Evolutionary conservation across 1,140 invertebrate species (phyloP).

Genomic region (Cydia amplana): DNA sequence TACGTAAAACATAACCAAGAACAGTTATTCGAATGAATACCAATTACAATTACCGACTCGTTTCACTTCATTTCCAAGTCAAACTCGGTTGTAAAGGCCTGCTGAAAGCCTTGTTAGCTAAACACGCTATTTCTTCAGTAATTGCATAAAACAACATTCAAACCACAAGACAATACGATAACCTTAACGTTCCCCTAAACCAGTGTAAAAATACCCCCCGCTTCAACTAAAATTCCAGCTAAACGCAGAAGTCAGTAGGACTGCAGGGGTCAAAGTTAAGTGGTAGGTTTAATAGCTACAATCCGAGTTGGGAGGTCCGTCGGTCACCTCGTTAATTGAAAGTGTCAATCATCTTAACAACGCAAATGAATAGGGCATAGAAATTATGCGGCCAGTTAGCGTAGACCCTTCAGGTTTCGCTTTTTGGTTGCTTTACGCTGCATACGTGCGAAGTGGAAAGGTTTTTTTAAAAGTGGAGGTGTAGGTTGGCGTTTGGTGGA

Average conservation of each 20-base stretch:
- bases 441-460: background rate
- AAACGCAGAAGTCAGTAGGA: background rate
- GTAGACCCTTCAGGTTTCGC: constrained; percentile 48
- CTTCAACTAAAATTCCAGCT: constrained; percentile 9
- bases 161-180: constrained; percentile 62
- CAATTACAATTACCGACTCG: constrained; percentile 2
- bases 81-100: constrained; percentile 36
- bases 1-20: constrained; percentile 6
- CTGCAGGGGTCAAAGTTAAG: constrained; percentile 44
- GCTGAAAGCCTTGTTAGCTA: constrained; percentile 72
- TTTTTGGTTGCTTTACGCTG: constrained; percentile 35
- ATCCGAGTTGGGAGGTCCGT: constrained; percentile 77
- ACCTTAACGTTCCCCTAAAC: constrained; percentile 52
- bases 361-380: constrained; percentile 77
- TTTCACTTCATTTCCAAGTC: constrained; percentile 20
- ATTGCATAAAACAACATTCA: constrained; percentile 76
- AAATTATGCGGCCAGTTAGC: constrained; percentile 59
- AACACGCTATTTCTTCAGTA: constrained; percentile 69
- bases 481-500: background rate
- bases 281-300: constrained; percentile 59
- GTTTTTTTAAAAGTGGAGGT: constrained; percentile 1
- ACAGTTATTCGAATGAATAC: constrained; percentile 20
- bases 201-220: constrained; percentile 46
- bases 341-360: constrained; percentile 80
- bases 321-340: constrained; percentile 80